Conservation (phyloP, 2,888 invertebrate genomes). For the Synergus laeviventris region DNA sequence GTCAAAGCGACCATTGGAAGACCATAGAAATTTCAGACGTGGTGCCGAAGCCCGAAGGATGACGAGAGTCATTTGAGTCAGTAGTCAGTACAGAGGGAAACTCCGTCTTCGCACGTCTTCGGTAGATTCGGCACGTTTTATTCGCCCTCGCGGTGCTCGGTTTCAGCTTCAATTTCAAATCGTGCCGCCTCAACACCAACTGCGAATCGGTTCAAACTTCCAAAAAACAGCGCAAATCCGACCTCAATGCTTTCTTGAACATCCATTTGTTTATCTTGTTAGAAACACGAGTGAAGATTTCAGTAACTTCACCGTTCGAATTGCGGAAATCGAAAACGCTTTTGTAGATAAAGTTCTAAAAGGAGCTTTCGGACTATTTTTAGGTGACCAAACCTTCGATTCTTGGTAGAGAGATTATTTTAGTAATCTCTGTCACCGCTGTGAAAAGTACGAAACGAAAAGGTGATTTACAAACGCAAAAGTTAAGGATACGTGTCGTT, state of each 20-base stretch:
- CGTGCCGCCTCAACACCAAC: constrained; percentile 8
- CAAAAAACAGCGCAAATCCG: not conserved
- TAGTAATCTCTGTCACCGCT: constrained; percentile 23
- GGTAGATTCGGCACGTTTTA: not conserved
- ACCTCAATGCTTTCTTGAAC: not conserved
- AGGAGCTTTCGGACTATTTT: constrained; percentile 37
- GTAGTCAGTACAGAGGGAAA: constrained; percentile 15
- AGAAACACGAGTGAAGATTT: not conserved
- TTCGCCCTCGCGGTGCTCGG: not conserved
- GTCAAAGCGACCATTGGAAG: constrained; percentile 2
- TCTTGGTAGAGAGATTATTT: constrained; percentile 33
- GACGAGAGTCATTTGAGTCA: constrained; percentile 13
- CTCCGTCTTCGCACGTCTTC: not conserved
- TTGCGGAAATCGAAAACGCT: constrained; percentile 8
- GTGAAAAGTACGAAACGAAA: not conserved
- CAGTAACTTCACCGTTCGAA: not conserved
- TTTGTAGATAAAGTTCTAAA: constrained; percentile 14
- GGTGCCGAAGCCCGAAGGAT: not conserved
- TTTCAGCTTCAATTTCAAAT: constrained; percentile 28
- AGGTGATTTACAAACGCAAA: not conserved
- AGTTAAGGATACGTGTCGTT: not conserved
- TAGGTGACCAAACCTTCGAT: constrained; percentile 13
- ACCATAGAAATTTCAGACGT: constrained; percentile 11
- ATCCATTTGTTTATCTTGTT: not conserved
- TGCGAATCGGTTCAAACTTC: not conserved